phyloP scores from a whole-genome alignment of 2,113 vertebrate species.

The Panthera uncia region DNA sequence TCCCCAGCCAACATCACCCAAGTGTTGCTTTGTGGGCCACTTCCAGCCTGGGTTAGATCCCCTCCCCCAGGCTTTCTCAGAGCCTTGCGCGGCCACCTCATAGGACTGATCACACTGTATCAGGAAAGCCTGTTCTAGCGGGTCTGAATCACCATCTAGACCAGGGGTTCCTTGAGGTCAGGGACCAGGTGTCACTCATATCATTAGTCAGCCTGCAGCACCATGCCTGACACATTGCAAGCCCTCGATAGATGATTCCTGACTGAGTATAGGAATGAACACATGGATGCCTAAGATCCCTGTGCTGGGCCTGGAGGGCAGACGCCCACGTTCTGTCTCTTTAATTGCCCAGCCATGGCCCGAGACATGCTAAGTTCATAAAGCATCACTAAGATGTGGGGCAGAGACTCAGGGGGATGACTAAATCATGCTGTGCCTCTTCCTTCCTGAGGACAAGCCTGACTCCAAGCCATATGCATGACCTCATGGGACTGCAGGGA shows the following conservation, averaged over 20 bases:
- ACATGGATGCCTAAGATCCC: neutral
- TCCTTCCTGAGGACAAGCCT: neutral
- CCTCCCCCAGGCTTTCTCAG: neutral
- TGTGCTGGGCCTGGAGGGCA: neutral
- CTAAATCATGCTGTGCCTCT: neutral
- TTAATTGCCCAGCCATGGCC: slow-evolving; percentile 30
- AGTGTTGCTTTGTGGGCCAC: neutral
- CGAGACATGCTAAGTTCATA: neutral
- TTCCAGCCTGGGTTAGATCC: neutral
- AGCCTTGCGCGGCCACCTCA: neutral
- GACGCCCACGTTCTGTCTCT: neutral
- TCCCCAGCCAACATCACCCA: neutral
- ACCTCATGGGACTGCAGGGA: neutral
- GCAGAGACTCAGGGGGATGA: slow-evolving; percentile 12
- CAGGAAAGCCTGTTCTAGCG: neutral
- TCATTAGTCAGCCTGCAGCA: neutral
- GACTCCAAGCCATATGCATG: neutral
- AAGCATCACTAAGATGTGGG: slow-evolving; percentile 44
- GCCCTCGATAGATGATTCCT: neutral
- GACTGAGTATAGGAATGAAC: neutral
- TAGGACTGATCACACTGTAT: neutral
- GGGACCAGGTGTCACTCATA: neutral
- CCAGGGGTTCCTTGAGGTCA: neutral
- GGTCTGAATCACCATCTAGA: neutral
- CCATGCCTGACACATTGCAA: neutral